Base-by-base conservation (phyloP, 2,113 vertebrate species). In the Panthera tigris region DNA sequence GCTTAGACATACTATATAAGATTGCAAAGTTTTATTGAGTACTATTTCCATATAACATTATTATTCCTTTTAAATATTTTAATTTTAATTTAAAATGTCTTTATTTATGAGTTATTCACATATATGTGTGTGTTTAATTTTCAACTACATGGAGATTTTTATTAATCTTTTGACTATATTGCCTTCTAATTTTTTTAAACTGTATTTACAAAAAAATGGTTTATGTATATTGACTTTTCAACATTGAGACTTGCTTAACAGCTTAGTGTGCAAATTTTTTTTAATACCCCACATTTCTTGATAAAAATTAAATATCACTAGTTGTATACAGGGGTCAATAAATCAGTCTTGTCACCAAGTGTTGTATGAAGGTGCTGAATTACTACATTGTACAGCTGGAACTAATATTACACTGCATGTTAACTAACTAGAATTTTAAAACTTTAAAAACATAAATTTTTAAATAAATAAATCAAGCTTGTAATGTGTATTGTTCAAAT, bases 161-260 rank as follows among this genome's bases (percentile, higher is more conserved):
- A 50, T 91, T 50, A 69, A 71, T 39, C 39, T 33, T 95, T 81
- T 69, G 39, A 41, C 33, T 86, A 79, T 61, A 39, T 61, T 55
- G 65, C 55, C 57, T 95, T 95, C 50, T 86, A 52, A 86, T 80
- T 69, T 95, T 61, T 71, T 95, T 86, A 18, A 66, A 86, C 61
- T 50, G 6, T 79, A 29, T 14, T 80, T 41, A 86, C 63, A 71
- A 61, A 61, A 39, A 95, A 73, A 80, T 73, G 33, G 31, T 25
- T 33, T 25, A 14, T 48, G 18, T 74, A 9, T 57, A 76, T 36
- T 14, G 90, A 61, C 16, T 80, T 95, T 78, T 31, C 10, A 6
- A 48, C 25, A 19, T 21, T 79, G 19, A 95, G 11, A 27, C n/a
- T 66, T 63, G 19, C 45, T 8, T 93, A 66, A 88, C 31, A 23